Conservation (phyloP, 2,888 invertebrate genomes). For the Drymonia ruficornis region DNA sequence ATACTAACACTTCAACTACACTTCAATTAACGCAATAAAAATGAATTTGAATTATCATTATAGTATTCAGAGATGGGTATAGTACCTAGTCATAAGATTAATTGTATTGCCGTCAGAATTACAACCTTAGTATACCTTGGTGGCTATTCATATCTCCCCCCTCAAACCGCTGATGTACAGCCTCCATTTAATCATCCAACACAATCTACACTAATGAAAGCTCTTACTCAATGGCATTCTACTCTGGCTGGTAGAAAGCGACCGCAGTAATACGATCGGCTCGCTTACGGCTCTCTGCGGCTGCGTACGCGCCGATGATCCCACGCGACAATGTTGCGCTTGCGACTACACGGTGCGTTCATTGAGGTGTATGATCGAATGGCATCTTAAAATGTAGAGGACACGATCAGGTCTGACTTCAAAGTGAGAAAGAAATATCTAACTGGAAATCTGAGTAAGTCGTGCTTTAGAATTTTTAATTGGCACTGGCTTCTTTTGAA, state of each 20-base stretch:
- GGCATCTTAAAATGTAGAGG: background rate
- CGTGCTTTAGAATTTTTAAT: too few relatives aligned
- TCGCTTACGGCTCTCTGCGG: constrained; percentile 27
- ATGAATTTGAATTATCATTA: too few relatives aligned
- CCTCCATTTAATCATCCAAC: constrained; percentile 9
- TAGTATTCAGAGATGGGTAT: too few relatives aligned
- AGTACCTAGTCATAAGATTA: too few relatives aligned
- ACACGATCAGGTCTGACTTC: too few relatives aligned
- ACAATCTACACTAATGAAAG: constrained; percentile 16
- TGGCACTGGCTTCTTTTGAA: too few relatives aligned
- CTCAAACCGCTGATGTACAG: constrained; percentile 1
- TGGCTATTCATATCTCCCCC: background rate
- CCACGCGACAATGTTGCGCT: constrained; percentile 43
- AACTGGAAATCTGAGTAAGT: too few relatives aligned
- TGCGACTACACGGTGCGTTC: constrained; percentile 15
- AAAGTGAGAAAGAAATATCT: too few relatives aligned
- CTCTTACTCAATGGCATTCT: constrained; percentile 1
- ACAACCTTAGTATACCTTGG: background rate
- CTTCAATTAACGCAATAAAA: too few relatives aligned
- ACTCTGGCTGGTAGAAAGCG: constrained; percentile 28
- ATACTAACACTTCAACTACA: too few relatives aligned
- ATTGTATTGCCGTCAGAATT: background rate
- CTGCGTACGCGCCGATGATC: constrained; percentile 22
- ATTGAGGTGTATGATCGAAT: background rate
- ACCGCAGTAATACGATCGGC: constrained; percentile 40